Conservation (phyloP, 2,113 vertebrate species). For the Mellivora capensis region DNA sequence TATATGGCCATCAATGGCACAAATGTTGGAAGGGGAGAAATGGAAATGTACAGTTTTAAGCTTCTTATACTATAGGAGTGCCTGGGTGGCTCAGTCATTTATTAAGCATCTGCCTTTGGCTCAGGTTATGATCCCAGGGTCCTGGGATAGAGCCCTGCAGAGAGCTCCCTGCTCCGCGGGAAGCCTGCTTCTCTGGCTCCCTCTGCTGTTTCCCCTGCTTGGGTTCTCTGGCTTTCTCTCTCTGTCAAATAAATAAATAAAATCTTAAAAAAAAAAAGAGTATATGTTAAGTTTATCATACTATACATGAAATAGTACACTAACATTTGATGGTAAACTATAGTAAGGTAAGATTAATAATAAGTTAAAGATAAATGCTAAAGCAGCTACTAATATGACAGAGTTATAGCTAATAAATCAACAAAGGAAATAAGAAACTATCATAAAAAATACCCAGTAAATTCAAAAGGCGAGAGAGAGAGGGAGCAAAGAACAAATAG, state of each 20-base stretch:
- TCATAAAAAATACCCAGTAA: neutral
- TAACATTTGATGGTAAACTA: neutral
- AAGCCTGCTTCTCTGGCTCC: neutral
- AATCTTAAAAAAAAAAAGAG: neutral
- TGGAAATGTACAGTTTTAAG: neutral
- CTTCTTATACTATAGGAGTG: neutral
- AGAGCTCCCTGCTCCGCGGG: neutral
- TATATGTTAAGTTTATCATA: neutral
- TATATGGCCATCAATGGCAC: neutral
- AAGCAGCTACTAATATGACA: neutral
- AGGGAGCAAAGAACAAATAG: neutral
- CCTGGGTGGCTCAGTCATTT: too few species aligned
- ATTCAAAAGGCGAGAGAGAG: neutral
- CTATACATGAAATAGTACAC: neutral
- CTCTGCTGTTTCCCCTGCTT: neutral
- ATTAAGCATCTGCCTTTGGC: too few species aligned
- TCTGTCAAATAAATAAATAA: neutral
- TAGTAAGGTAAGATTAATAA: neutral
- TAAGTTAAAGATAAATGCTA: neutral
- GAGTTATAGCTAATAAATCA: neutral
- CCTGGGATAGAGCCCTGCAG: neutral
- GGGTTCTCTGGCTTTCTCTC: neutral
- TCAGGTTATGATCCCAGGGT: too few species aligned
- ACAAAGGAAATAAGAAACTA: neutral
- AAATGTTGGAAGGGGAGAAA: neutral